Evolutionary conservation across 2,888 invertebrate genomes (phyloP).

Genomic region (Pristionchus mayeri): DNA sequence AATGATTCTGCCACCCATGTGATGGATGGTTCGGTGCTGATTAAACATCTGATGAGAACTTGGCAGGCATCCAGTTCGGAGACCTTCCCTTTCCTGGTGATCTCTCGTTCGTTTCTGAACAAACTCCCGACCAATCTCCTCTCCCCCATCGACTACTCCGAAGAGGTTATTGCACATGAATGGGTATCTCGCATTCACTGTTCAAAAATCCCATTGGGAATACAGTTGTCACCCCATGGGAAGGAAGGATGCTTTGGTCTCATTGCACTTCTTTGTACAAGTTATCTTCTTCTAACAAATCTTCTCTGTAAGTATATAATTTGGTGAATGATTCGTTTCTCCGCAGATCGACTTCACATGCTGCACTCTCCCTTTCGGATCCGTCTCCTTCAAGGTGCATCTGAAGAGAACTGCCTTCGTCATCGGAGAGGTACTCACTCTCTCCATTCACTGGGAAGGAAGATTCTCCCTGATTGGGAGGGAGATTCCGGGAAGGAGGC

Average conservation of each 20-base stretch:
- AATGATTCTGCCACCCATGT: too few relatives aligned
- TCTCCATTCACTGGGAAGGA: neutral
- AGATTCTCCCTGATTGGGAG: neutral
- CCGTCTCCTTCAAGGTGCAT: slow-evolving; percentile 69
- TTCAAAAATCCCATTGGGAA: too few relatives aligned
- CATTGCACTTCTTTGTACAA: too few relatives aligned
- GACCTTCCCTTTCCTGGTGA: slow-evolving; percentile 71
- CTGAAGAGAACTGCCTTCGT: slow-evolving; percentile 70
- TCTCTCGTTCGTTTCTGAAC: slow-evolving; percentile 73
- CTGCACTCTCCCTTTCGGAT: slow-evolving; percentile 73
- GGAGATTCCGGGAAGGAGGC: too few relatives aligned
- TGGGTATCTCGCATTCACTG: too few relatives aligned
- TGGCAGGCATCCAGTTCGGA: slow-evolving; percentile 70
- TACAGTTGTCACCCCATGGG: too few relatives aligned
- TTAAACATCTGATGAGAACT: too few relatives aligned
- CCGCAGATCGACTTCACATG: slow-evolving; percentile 73
- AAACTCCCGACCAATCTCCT: slow-evolving; percentile 70
- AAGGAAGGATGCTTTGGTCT: too few relatives aligned
- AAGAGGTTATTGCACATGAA: slow-evolving; percentile 54
- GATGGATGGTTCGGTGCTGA: too few relatives aligned
- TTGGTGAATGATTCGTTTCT: neutral
- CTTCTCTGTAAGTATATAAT: too few relatives aligned
- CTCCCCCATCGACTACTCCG: slow-evolving; percentile 72
- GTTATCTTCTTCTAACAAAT: too few relatives aligned
- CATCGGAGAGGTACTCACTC: slow-evolving; percentile 68